Base-by-base conservation (phyloP, 1,140 invertebrate genomes). In the Ceratosolen solmsi region DNA sequence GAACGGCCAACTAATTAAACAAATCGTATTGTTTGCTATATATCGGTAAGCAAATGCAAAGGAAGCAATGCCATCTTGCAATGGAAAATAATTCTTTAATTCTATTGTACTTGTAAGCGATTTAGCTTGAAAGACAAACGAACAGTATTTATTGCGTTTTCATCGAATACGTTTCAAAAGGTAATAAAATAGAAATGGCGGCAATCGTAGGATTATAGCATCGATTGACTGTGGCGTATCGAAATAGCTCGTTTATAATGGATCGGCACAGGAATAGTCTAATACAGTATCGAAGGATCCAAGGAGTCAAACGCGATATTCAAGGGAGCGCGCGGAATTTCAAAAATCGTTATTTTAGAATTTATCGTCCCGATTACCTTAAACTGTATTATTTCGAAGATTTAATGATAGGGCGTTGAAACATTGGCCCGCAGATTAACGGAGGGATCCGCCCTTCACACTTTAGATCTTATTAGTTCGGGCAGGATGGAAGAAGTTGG, bases 281-380 rank as follows among this genome's bases (percentile, higher is more conserved):
- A 9, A 33, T 79, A 51, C 27, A 79, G 58, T 72, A 51, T 1
- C n/a, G n/a, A n/a, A n/a, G 38, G 30, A 51, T 58, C 13, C 30
- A 13, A 56, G 8, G 33, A 30, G 13, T 41, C 25, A 51, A 30
- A 22, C 25, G 71, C 56, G n/a, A 54, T 51, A 73, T 49, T 80
- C 7, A 17, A 17, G 54, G 30, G 27, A 46, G 25, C 36, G 36
- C 1, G 20, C 51, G 73, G 63, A 82, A 76, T 77, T 77, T 77
- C 25, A 30, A 77, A 82, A 82, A 82, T 82, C 73, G 73, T 82
- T 82, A 82, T 58, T 76, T 25, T 63, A 68, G 36, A 65, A 82
- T 82, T 82, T 82, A 82, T 82, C 80, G 73, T n/a, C 51, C 60
- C 75, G 81, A 74, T 79, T 82, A 82, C 75, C 54, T 78, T 79